These are phyloP conservation scores for Agriopis leucophaearia DNA, from an alignment of 2,888 invertebrate genomes.

Conservation along the genomic window DNA sequence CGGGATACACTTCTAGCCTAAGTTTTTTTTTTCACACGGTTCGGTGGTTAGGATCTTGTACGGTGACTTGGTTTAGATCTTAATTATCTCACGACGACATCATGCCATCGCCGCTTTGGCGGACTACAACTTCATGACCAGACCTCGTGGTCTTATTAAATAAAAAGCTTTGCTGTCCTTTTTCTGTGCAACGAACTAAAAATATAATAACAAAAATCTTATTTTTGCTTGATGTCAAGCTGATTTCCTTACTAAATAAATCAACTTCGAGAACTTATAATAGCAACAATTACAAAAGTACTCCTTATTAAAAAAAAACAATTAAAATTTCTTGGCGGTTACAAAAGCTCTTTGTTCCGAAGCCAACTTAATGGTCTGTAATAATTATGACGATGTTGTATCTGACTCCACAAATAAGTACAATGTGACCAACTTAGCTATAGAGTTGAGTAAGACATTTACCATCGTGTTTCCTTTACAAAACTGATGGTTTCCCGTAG, in stretches of 20 bases:
- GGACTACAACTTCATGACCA: no score
- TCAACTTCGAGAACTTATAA: background rate
- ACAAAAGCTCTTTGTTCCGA: slow-evolving; percentile 51
- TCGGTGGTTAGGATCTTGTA: no score
- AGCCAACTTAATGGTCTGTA: slow-evolving; percentile 38
- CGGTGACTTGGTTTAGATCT: no score
- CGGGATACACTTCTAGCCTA: no score
- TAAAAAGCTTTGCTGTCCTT: no score
- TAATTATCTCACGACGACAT: no score
- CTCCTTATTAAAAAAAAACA: slow-evolving; percentile 50
- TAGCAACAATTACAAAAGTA: slow-evolving; percentile 4
- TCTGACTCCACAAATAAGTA: slow-evolving; percentile 16
- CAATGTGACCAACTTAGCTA: background rate
- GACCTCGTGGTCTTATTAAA: no score
- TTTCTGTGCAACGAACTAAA: no score
- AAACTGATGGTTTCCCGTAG: background rate
- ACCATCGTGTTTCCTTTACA: background rate
- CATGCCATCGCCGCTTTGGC: no score
- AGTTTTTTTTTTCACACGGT: no score
- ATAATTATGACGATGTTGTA: slow-evolving; percentile 40
- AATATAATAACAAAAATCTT: no score
- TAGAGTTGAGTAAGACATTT: background rate
- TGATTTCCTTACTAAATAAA: background rate
- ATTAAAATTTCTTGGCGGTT: slow-evolving; percentile 44
- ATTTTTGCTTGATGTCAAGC: no score